Base-by-base conservation (phyloP, 2,888 invertebrate species). In the Electrophaes corylata region DNA sequence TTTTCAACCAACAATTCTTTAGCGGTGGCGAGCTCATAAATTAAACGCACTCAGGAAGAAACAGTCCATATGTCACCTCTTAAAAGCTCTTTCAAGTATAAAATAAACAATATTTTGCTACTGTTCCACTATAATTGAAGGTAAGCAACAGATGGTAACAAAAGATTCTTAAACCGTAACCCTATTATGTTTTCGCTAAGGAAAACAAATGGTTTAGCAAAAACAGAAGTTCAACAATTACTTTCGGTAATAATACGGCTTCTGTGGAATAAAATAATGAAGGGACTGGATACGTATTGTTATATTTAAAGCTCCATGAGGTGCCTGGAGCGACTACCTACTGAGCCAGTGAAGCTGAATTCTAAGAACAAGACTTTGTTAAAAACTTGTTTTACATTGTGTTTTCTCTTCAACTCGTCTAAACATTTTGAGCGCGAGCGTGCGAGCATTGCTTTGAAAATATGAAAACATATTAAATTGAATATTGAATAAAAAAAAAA, bases 41-140 rank as follows among this genome's bases (percentile, higher is more conserved):
- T 91, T 86, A 83, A 72, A 29, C 64, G 73, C 75, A 77, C 74
- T 82, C 72, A 76, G 76, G 76, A 73, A 81, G 76, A 79, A 81
- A 79, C 75, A 76, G 79, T 75, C 84, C 87, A 85, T 81, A 87
- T 88, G 87, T 84, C 89, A 83, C 85, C 79, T 82, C 80, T 85
- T 84, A 74, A 85, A 86, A 83, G 82, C 80, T 33, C 59, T 83
- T 84, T 84, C 78, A 78, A 82, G 78, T 78, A 72, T 83, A 84
- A 89, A 89, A 88, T 81, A 89, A 87, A 91, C 86, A 89, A 88
- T 87, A 88, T 91, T 90, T 91, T 82, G 90, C 91, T 87, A 86
- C 90, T 79, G 86, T 83, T 80, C 73, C 70, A 62, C 67, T 75
- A 65, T 73, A 82, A 79, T 81, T 79, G 77, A 76, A 82, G 83